A percentile compares a stretch with the other conserved stretches of the same genome.
These are phyloP conservation scores for Ophioderma brevispina DNA, from an alignment of 35 echinoderm and acorn worm genomes.

Conservation along the genomic window DNA sequence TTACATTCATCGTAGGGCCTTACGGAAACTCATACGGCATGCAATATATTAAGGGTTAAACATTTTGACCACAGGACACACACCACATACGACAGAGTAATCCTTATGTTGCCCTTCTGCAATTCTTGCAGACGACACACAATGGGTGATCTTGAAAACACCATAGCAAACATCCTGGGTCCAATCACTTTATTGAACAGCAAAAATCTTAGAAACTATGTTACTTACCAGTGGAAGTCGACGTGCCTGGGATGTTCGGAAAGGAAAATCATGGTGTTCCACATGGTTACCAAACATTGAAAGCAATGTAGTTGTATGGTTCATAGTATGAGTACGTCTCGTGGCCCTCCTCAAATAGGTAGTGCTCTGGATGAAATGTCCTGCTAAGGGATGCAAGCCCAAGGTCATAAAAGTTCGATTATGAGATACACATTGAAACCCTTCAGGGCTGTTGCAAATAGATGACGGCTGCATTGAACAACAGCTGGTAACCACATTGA, in stretches of 20 bases:
- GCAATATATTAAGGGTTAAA: too few species aligned
- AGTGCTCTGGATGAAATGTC: slow-evolving; percentile 99
- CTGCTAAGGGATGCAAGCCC: slow-evolving; percentile 96
- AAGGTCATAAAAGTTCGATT: slow-evolving; percentile 72
- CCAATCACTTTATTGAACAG: too few species aligned
- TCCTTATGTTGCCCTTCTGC: too few species aligned
- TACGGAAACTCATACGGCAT: too few species aligned
- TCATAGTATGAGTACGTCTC: slow-evolving; percentile 98
- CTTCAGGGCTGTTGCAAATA: slow-evolving; percentile 70
- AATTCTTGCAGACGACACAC: too few species aligned
- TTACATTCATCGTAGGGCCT: too few species aligned
- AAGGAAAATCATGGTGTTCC: slow-evolving; percentile 99
- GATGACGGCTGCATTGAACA: slow-evolving; percentile 81
- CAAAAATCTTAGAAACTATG: too few species aligned
- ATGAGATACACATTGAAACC: slow-evolving; percentile 81
- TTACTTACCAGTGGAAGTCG: slow-evolving; percentile 89
- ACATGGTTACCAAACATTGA: slow-evolving; percentile 99
- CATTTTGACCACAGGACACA: too few species aligned
- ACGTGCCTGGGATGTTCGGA: slow-evolving; percentile 90
- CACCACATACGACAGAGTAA: too few species aligned
- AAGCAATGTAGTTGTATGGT: slow-evolving; percentile 86
- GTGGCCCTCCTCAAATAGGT: slow-evolving; percentile 86
- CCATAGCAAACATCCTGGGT: too few species aligned
- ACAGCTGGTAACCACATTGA: slow-evolving; percentile 65
- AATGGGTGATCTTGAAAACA: too few species aligned